Evolutionary conservation across 2,888 invertebrate species (phyloP).

Genomic region (Neocrepidodera transversa): DNA sequence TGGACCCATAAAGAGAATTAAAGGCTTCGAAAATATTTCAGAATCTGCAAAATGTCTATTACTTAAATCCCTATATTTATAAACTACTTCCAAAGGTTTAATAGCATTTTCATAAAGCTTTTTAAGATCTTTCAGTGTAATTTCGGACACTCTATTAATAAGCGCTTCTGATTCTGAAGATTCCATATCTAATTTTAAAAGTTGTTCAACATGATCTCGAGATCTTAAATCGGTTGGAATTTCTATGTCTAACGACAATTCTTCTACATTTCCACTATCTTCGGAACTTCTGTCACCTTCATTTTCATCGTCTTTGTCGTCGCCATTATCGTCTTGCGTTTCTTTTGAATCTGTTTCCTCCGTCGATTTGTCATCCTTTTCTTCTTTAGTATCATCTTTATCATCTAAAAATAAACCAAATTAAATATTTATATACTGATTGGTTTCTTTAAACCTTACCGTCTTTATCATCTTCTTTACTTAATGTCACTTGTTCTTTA

Average conservation of each 20-base stretch:
- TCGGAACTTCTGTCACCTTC: conserved; percentile 33
- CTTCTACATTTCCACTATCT: conserved; percentile 60
- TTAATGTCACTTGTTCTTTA: background rate
- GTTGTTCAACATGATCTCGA: conserved; percentile 79
- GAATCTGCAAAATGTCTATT: conserved; percentile 92
- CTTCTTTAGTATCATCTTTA: background rate
- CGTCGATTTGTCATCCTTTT: background rate
- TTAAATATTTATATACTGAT: background rate
- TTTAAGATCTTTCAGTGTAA: conserved; percentile 84
- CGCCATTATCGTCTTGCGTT: background rate
- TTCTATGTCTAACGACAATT: conserved; percentile 70
- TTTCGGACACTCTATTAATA: conserved; percentile 76
- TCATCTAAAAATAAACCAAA: background rate
- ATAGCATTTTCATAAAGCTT: conserved; percentile 85
- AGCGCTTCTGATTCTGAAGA: conserved; percentile 74
- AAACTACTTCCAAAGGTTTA: conserved; percentile 87
- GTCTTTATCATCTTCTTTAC: background rate
- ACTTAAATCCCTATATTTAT: conserved; percentile 90
- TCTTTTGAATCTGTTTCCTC: conserved; percentile 21
- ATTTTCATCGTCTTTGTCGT: conserved; percentile 6
- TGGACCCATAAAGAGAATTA: conserved; percentile 93
- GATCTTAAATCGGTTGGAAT: conserved; percentile 80
- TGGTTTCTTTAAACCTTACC: background rate
- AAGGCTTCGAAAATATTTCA: conserved; percentile 93
- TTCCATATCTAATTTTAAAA: conserved; percentile 81